Evolutionary conservation across 2,888 invertebrate genomes (phyloP).

Genomic region (Coleophora deauratella): DNA sequence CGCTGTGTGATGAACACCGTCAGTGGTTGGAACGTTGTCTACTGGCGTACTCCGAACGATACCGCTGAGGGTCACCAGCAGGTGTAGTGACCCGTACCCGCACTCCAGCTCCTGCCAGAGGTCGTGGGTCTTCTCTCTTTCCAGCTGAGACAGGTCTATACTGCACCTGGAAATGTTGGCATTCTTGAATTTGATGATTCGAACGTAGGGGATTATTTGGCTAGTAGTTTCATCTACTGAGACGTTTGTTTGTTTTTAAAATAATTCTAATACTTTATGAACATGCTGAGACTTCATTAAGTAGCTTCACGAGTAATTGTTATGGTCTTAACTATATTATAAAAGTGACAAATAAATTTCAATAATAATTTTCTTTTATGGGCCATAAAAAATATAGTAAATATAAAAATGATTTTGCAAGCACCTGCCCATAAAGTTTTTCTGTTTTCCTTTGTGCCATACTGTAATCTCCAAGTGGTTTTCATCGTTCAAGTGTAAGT

Average conservation of each 20-base stretch:
- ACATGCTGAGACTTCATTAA: no score
- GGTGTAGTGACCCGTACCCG: conserved; percentile 53
- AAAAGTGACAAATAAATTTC: no score
- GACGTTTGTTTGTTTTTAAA: no score
- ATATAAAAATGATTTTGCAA: no score
- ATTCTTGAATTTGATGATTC: no score
- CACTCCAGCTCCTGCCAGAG: conserved; percentile 60
- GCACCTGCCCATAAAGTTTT: conserved; percentile 65
- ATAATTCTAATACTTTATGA: no score
- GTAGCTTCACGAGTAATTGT: no score
- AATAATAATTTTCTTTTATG: no score
- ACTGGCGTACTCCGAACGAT: conserved; percentile 29
- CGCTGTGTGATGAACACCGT: conserved; percentile 31
- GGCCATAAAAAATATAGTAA: no score
- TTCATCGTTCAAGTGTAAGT: conserved; percentile 54
- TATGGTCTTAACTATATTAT: no score
- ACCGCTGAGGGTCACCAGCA: conserved; percentile 53
- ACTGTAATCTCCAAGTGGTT: conserved; percentile 51
- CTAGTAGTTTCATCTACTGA: no score
- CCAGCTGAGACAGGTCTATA: conserved; percentile 52
- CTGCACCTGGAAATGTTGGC: conserved; percentile 35
- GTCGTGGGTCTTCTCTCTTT: conserved; percentile 61
- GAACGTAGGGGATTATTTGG: no score
- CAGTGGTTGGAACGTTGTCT: conserved; percentile 53
- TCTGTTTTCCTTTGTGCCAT: conserved; percentile 64